phyloP scores from a whole-genome alignment of 2,888 invertebrate genomes.

The Synanthedon myopaeformis region DNA sequence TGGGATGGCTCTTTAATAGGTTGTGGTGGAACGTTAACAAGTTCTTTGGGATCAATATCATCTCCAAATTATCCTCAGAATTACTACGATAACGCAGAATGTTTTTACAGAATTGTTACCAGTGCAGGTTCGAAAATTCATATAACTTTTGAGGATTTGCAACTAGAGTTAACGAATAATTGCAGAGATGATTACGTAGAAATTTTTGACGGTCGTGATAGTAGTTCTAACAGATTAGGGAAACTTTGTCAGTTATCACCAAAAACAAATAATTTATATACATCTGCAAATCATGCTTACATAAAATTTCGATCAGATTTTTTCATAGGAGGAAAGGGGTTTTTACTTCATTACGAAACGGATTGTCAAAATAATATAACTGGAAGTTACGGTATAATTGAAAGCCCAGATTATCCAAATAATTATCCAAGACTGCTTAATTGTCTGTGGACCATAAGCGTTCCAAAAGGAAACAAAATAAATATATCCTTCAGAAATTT shows the following conservation, averaged over 20 bases:
- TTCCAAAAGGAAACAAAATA: slow-evolving; percentile 81
- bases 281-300: slow-evolving; percentile 74
- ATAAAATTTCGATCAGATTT: slow-evolving; percentile 81
- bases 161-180: slow-evolving; percentile 68
- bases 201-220: slow-evolving; percentile 77
- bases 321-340: slow-evolving; percentile 77
- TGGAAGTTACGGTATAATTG: slow-evolving; percentile 81
- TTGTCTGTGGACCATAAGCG: slow-evolving; percentile 83
- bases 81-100: slow-evolving; percentile 79
- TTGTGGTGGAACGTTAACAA: slow-evolving; percentile 83
- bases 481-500: slow-evolving; percentile 87
- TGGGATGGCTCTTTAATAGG: slow-evolving; percentile 68
- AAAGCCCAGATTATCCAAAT: slow-evolving; percentile 86
- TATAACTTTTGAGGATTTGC: slow-evolving; percentile 77
- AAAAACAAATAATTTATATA: slow-evolving; percentile 56
- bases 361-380: slow-evolving; percentile 75
- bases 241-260: slow-evolving; percentile 70
- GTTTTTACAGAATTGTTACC: slow-evolving; percentile 83
- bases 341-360: slow-evolving; percentile 79
- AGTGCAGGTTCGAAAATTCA: slow-evolving; percentile 79
- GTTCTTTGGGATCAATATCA: slow-evolving; percentile 78
- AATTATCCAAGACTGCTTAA: slow-evolving; percentile 72
- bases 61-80: slow-evolving; percentile 89
- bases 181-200: slow-evolving; percentile 78
- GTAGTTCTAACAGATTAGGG: slow-evolving; percentile 66